Base-by-base conservation (phyloP, 1,140 invertebrate species). In the Cydia strobilella region DNA sequence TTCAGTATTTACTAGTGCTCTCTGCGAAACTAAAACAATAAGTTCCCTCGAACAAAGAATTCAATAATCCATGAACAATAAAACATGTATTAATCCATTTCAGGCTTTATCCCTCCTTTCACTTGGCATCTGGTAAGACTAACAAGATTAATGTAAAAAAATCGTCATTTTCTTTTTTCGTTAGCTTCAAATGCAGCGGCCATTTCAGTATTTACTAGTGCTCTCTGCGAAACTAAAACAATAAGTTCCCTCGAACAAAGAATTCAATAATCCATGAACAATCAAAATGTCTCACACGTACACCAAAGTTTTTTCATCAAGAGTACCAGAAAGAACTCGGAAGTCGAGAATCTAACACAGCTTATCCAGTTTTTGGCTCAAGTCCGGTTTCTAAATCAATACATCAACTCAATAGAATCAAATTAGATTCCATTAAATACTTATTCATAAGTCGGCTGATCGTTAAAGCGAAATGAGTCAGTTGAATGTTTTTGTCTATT, bases 401-500 rank as follows among this genome's bases (percentile, higher is more conserved):
- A 59, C 54, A 59, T 20, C 54, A 59, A 59, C 9, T 23, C 20
- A 59, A 59, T 59, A 0, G 18, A 23, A 59, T 59, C 18, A 59
- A 59, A 59, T 59, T 59, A 23, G 54, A 59, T 12, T 59, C 54
- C 20, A 23, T 59, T 23, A 59, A 23, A n/a, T 59, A 59, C 54
- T 59, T 23, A 59, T 59, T 18, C 48, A 59, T 59, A 59, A 59
- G 54, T 59, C 18, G 54, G 18, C n/a, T 48, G 15, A 18, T 54
- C 51, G 51, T 54, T 54, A 54, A 20, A 54, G n/a, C 20, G 51
- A 54, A 51, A 35, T 31, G 63, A 66, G 27, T 66, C 10, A 7
- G 13, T 10, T n/a, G 4, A 39, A 18, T 69, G 65, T 69, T 42
- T 69, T 35, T 31, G 63, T 42, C 65, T 69, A 69, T 69, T 69